Percentiles rank a stretch among this genome's conserved stretches.
These are phyloP conservation scores for Dryocosmus kuriphilus DNA, from an alignment of 2,888 invertebrate species.

Conservation along the genomic window DNA sequence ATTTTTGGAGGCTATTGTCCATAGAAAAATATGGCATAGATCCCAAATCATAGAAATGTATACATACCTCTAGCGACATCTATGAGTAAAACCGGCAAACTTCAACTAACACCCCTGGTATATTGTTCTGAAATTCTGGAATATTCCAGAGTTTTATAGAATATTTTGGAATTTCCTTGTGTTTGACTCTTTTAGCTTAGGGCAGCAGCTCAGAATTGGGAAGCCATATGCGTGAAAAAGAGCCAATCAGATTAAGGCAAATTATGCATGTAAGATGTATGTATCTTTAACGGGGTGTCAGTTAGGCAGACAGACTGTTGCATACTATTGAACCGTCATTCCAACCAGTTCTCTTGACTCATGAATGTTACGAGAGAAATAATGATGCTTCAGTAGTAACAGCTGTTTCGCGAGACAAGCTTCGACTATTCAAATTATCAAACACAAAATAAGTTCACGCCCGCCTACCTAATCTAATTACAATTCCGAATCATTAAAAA, in stretches of 20 bases:
- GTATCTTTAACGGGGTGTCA: slow-evolving; percentile 36
- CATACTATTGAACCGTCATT: slow-evolving; percentile 37
- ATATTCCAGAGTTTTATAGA: no score
- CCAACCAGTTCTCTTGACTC: slow-evolving; percentile 25
- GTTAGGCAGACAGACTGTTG: slow-evolving; percentile 29
- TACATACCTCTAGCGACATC: no score
- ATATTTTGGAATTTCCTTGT: not conserved
- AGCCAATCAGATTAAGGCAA: slow-evolving; percentile 32
- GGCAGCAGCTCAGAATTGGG: slow-evolving; percentile 10
- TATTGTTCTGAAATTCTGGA: no score
- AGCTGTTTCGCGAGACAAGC: slow-evolving; percentile 18
- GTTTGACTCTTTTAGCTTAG: not conserved
- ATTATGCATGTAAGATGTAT: slow-evolving; percentile 34
- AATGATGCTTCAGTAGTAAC: slow-evolving; percentile 25
- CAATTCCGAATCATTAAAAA: not conserved
- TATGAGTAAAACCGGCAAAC: no score
- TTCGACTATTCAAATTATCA: slow-evolving; percentile 16
- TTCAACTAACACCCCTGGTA: no score
- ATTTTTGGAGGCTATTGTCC: no score
- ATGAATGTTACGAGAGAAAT: slow-evolving; percentile 17
- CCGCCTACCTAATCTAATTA: not conserved
- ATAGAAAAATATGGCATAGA: no score
- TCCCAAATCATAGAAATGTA: no score
- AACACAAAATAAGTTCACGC: not conserved
- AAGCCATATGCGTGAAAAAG: slow-evolving; percentile 29